Base-by-base conservation (phyloP, 2,888 invertebrate genomes). In the Cabera pusaria region DNA sequence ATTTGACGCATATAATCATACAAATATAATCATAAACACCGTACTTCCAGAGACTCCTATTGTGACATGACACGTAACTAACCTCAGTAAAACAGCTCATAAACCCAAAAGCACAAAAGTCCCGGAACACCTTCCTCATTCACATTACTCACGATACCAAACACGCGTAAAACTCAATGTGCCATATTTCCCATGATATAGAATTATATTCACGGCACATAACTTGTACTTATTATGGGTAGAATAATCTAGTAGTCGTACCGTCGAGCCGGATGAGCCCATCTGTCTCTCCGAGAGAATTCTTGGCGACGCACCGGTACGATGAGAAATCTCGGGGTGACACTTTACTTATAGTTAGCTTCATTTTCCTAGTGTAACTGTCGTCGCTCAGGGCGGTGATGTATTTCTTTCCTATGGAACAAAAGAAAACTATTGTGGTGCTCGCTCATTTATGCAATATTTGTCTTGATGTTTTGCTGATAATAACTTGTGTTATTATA, bases 241-340 rank as follows among this genome's bases (percentile, higher is more conserved):
- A 51, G 48, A 56, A 56, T 54, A 55, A 57, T 63, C 34, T 52
- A 45, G 38, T 41, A 38, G 36, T 73, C 90, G 90, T 89, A 96
- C 97, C 96, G 82, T 97, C 96, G 51, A 97, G 90, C 81, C 95
- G 95, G 72, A 97, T 97, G 61, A 95, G 92, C 26, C 97, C 96
- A 78, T 96, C 96, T 20, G 97, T 97, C 78, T 96, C 96, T 38
- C 96, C 96, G 18, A 96, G 90, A 21, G 96, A 96, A 82, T 97
- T 97, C 87, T 97, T 97, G 32, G 97, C 97, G 48, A 97, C 95
- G 75, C 96, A 97, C 76, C 95, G 94, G 90, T 96, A 97, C 33
- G 95, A 95, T 40, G 96, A 96, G 74, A 96, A 96, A 82, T 97
- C 96, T 60, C 91, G 91, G 44, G 91, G 89, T 29, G 93, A 92